Evolutionary conservation across 2,113 vertebrate species (phyloP).

Genomic region (Galeopterus variegatus): DNA sequence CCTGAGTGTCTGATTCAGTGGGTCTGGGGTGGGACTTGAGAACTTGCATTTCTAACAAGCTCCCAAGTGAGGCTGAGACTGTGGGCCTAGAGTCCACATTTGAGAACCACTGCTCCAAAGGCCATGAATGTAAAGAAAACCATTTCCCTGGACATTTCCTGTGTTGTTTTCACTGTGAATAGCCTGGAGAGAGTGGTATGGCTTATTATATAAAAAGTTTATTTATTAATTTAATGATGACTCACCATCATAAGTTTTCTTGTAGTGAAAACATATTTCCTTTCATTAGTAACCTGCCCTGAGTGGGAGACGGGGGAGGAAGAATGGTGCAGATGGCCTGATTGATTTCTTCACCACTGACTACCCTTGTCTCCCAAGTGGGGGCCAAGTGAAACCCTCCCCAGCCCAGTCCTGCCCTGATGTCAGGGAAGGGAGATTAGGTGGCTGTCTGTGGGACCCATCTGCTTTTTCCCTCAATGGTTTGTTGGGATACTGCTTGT

Average conservation of each 20-base stretch:
- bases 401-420: neutral
- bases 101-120: neutral
- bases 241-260: conserved; percentile 1
- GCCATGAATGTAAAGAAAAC: neutral
- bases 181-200: neutral
- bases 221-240: conserved; percentile 43
- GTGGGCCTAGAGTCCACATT: neutral
- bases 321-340: neutral
- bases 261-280: conserved; percentile 39
- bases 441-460: neutral
- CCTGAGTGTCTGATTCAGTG: neutral
- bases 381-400: neutral
- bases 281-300: neutral
- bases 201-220: conserved; percentile 11
- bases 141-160: neutral
- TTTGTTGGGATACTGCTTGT: neutral
- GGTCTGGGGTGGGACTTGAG: neutral
- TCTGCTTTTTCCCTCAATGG: neutral
- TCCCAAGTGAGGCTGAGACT: neutral
- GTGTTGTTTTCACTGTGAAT: conserved; percentile 13
- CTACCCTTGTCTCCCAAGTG: neutral
- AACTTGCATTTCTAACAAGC: neutral
- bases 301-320: neutral
- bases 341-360: neutral
- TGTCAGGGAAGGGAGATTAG: neutral